These are phyloP conservation scores for Porites australiensis DNA, from an alignment of 64 coral and sea anemone species.

Conservation along the genomic window DNA sequence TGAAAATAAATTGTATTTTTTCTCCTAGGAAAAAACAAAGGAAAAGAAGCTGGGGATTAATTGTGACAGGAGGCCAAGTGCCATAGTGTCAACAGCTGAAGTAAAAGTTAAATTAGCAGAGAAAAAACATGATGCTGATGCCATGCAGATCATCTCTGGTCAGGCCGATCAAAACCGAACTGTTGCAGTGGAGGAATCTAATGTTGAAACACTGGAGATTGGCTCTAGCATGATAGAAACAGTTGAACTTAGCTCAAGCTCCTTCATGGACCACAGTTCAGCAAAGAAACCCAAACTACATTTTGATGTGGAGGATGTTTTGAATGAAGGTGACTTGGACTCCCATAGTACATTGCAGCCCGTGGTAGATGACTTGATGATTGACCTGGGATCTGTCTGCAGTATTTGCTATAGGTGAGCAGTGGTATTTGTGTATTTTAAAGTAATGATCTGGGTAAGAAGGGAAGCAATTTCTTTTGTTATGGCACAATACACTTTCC, in stretches of 20 bases:
- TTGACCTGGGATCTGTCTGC: conserved; percentile 88
- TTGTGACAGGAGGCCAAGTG: conserved; percentile 65
- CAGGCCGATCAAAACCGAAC: conserved; percentile 36
- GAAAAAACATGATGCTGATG: conserved; percentile 26
- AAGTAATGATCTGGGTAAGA: no score
- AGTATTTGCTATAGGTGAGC: conserved; percentile 84
- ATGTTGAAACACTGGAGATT: conserved; percentile 72
- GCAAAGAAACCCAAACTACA: conserved; percentile 86
- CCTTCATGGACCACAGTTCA: conserved; percentile 69
- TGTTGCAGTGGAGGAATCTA: conserved; percentile 34
- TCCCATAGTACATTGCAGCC: conserved; percentile 65
- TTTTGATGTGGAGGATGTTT: conserved; percentile 66
- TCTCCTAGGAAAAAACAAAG: conserved; percentile 71
- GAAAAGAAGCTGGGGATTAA: conserved; percentile 58
- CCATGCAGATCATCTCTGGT: background rate
- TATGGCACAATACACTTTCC: no score
- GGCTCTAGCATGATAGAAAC: conserved; percentile 71
- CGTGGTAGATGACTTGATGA: conserved; percentile 82
- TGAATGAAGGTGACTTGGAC: conserved; percentile 81
- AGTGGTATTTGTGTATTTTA: no score
- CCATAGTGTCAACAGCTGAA: conserved; percentile 45
- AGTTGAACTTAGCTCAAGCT: conserved; percentile 65
- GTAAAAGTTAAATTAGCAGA: conserved; percentile 34
- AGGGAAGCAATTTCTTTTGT: no score
- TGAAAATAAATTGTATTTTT: background rate